phyloP scores from a whole-genome alignment of 1,140 invertebrate species.

The Cepaea nemoralis region DNA sequence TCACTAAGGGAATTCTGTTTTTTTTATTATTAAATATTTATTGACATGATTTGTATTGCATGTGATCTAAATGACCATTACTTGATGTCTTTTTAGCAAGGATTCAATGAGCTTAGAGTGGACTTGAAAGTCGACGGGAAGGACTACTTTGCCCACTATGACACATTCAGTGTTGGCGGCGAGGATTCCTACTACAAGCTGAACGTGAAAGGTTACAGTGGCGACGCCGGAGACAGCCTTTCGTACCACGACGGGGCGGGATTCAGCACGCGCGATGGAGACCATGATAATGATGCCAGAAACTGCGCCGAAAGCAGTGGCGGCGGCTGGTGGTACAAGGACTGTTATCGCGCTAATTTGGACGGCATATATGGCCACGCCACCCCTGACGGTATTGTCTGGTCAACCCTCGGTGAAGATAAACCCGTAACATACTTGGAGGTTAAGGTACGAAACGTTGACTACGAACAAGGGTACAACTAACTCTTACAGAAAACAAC shows the following conservation, averaged over 20 bases:
- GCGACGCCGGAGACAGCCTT: not conserved
- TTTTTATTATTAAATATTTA: too few relatives aligned
- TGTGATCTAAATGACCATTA: too few relatives aligned
- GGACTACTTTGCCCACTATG: not conserved
- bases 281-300: not conserved
- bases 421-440: too few relatives aligned
- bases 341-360: not conserved
- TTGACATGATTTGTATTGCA: too few relatives aligned
- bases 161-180: not conserved
- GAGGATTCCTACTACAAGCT: not conserved
- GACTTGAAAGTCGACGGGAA: not conserved
- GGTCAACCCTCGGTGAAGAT: too few relatives aligned
- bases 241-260: not conserved
- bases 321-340: not conserved
- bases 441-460: too few relatives aligned
- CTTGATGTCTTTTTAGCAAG: too few relatives aligned
- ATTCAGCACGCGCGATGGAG: not conserved
- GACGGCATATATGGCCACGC: not conserved
- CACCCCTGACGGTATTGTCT: too few relatives aligned
- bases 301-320: not conserved
- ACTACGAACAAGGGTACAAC: too few relatives aligned
- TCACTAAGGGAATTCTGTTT: too few relatives aligned
- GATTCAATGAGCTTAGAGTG: constrained; percentile 1
- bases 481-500: too few relatives aligned
- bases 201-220: not conserved